These are phyloP conservation scores for Pasiphila rectangulata DNA, from an alignment of 2,888 invertebrate genomes.

Conservation along the genomic window DNA sequence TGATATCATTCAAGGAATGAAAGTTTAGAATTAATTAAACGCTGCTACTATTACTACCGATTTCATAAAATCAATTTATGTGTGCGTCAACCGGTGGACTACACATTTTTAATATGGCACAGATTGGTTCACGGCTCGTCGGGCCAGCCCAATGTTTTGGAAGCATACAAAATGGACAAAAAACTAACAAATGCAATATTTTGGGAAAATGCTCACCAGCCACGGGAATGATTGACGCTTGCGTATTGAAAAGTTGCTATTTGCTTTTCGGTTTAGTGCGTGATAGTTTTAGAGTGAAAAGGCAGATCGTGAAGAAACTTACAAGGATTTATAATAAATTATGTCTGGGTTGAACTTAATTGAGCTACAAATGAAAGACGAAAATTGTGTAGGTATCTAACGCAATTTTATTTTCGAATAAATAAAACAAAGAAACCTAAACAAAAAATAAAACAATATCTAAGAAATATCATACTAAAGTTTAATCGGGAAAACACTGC, in stretches of 20 bases:
- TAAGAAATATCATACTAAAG: not conserved
- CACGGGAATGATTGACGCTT: slow-evolving; percentile 13
- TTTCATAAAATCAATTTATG: slow-evolving; percentile 28
- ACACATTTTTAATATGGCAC: slow-evolving; percentile 61
- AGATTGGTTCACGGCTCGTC: slow-evolving; percentile 53
- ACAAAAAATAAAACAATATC: too few relatives aligned
- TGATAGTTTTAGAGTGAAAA: not conserved
- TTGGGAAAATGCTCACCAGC: slow-evolving; percentile 44
- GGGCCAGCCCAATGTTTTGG: slow-evolving; percentile 46
- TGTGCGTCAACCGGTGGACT: slow-evolving; percentile 32
- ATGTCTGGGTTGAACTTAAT: too few relatives aligned
- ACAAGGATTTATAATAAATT: too few relatives aligned
- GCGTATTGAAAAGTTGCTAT: not conserved
- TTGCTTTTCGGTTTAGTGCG: not conserved
- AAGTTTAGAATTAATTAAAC: not conserved
- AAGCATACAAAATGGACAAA: slow-evolving; percentile 44
- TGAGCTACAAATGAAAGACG: too few relatives aligned
- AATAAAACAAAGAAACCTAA: too few relatives aligned
- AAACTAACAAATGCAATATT: slow-evolving; percentile 43
- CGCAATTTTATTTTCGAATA: too few relatives aligned
- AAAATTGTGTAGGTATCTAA: too few relatives aligned
- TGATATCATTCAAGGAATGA: not conserved
- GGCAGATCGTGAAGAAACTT: too few relatives aligned
- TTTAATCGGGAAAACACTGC: too few relatives aligned
- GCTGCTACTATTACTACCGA: not conserved